Conservation (phyloP, 2,797 vertebrate species). For the Discoglossus pictus region DNA sequence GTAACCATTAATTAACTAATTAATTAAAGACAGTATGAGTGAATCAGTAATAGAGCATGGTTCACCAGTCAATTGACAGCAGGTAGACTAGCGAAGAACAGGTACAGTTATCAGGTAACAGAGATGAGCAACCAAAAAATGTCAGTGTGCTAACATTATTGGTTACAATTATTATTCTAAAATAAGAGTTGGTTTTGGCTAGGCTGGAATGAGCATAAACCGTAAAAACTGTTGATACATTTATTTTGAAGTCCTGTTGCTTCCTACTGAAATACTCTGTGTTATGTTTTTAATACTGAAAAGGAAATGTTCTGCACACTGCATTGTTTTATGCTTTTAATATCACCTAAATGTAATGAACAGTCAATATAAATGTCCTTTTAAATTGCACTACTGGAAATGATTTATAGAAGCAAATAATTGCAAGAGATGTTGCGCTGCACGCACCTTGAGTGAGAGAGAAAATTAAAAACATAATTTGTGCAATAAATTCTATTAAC, state of each 20-base stretch:
- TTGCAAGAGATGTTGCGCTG: constrained; percentile 4
- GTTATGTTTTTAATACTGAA: not conserved
- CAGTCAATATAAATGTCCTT: constrained; percentile 13
- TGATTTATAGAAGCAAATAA: constrained; percentile 23
- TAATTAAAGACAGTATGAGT: too few relatives aligned
- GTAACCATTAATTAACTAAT: too few relatives aligned
- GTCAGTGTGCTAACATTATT: too few relatives aligned
- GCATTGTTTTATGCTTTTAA: constrained; percentile 32
- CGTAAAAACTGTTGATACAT: not conserved
- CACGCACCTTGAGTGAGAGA: constrained; percentile 9
- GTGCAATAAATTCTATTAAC: constrained; percentile 4
- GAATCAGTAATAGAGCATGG: too few relatives aligned
- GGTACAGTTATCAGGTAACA: too few relatives aligned
- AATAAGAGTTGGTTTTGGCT: not conserved
- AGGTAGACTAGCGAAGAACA: too few relatives aligned
- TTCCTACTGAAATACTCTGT: constrained; percentile 4
- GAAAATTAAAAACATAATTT: constrained; percentile 30
- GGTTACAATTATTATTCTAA: too few relatives aligned
- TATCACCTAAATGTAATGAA: constrained; percentile 31
- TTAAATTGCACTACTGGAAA: constrained; percentile 4
- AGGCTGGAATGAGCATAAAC: not conserved
- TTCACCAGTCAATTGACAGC: too few relatives aligned
- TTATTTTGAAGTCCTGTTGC: constrained; percentile 6
- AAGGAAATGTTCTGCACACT: not conserved
- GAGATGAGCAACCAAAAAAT: too few relatives aligned